Evolutionary conservation across 2,888 invertebrate genomes (phyloP), one percentile per base, ranked within the genome.

Genomic region (Stratiomys singularior): DNA sequence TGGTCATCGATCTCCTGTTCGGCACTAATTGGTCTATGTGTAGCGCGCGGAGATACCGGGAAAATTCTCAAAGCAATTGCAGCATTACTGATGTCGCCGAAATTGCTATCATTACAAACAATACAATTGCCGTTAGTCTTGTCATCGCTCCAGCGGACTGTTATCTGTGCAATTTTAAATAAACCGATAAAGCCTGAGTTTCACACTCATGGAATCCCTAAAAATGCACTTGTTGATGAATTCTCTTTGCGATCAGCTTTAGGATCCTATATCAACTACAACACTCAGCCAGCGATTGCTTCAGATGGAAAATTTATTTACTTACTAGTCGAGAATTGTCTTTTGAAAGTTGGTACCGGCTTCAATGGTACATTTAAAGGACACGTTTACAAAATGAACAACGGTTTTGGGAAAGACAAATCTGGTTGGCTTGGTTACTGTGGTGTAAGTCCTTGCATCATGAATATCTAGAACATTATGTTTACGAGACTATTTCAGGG

Each of bases 301-400:
- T 95, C 95, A 81, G 97, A 98, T 87, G 98, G 98, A 11, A 93
- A 93, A 81, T 97, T 91, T 87, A 89, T 99, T 76, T 99, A 96
- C 87, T 89, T 99, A 30, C 93, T 95, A 82, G 92, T 95, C 37
- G 92, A 93, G 11, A 92, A 93, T 82, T 96, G 96, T 0, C 89
- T 99, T 64, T 90, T 96, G 80, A 99, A 99, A 89, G 92, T 99
- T 80, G 99, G 99, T 21, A 95, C 97, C 72, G 99, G 99, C 7
- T 96, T 96, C 85, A 95, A 95, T 71, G 96, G 96, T 81, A 97
- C 98, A 7, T 91, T 96, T 81, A 94, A 94, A 87, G 98, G 97
- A n/a, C 94, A 96, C 84, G 90, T 97, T 25, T 96, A 97, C 85
- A 89, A 92, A 81, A 92, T 94, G 85, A 96, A 96, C 86, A 91